These are phyloP conservation scores for Euschistus heros DNA, from an alignment of 1,140 invertebrate genomes.

Conservation along the genomic window DNA sequence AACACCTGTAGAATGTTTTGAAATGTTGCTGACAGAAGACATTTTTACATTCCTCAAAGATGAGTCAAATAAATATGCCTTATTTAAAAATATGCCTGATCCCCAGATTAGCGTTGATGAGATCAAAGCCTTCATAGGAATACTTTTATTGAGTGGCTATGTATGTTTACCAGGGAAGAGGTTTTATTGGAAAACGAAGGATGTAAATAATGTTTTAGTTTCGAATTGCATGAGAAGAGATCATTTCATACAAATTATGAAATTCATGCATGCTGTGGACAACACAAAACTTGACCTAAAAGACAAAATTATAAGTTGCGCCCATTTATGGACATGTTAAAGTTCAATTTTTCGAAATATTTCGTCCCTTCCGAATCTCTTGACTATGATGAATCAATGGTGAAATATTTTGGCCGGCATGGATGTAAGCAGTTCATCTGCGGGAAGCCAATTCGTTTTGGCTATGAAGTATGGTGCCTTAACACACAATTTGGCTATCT, in stretches of 20 bases:
- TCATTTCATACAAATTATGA: too few species aligned
- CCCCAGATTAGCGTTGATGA: slow-evolving; percentile 23
- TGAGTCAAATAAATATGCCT: not conserved
- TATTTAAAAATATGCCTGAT: slow-evolving; percentile 15
- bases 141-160: too few species aligned
- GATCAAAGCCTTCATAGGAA: too few species aligned
- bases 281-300: slow-evolving; percentile 24
- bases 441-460: slow-evolving; percentile 20
- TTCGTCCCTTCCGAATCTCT: slow-evolving; percentile 30
- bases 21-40: too few species aligned
- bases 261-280: too few species aligned
- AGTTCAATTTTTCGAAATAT: slow-evolving; percentile 26
- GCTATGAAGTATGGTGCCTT: slow-evolving; percentile 25
- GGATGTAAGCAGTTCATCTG: not conserved
- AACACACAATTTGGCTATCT: slow-evolving; percentile 23
- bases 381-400: not conserved
- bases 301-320: slow-evolving; percentile 25
- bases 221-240: too few species aligned
- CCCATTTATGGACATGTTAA: slow-evolving; percentile 22
- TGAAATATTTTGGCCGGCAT: not conserved
- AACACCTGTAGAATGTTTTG: too few species aligned
- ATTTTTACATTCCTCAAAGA: slow-evolving; percentile 23
- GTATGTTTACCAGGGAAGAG: too few species aligned
- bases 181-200: too few species aligned
- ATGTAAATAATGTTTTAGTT: too few species aligned